Conservation (phyloP, 2,113 vertebrate genomes). For the Mus musculus region GRCm39 chr8:74751501-74752000, state of each 20-base stretch:
- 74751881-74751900: too few species aligned
- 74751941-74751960: too few species aligned
- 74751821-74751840: not conserved
- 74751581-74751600: not conserved
- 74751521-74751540: not conserved
- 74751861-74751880: too few species aligned
- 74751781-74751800: not conserved
- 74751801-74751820: not conserved
- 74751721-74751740: not conserved
- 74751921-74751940: too few species aligned
- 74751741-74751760: not conserved
- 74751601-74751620: not conserved
- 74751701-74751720: not conserved
- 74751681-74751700: not conserved
- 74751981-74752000: too few species aligned
- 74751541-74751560: not conserved
- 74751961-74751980: too few species aligned
- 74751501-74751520: not conserved
- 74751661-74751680: accelerated
- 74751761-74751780: not conserved
- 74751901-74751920: too few species aligned
- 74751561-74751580: not conserved
- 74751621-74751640: not conserved
- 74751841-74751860: conserved; percentile 44
- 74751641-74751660: not conserved